Evolutionary conservation across 2,888 invertebrate species (phyloP), one percentile per base, ranked within the genome.

Genomic region (Oeneis ivallda): DNA sequence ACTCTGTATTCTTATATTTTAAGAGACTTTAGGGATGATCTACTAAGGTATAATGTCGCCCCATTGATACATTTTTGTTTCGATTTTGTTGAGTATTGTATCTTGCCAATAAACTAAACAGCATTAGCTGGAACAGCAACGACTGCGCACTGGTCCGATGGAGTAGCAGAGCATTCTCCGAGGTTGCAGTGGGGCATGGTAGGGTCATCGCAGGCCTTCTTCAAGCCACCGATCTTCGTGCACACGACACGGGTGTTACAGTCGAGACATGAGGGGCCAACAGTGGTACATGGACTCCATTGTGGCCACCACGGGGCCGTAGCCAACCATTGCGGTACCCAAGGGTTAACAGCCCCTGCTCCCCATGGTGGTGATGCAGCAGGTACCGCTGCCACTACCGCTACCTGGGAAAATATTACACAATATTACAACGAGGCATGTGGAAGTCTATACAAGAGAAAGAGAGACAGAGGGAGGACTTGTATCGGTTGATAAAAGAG

Each of bases 141-240:
- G 1, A 74, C 69, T 0, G 81, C 83, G 64, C 92, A 92, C 63
- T 81, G 87, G 0, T 72, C 82, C 1, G 87, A 68, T 0, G 92
- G 89, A 0, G 90, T 89, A 8, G 89, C 90, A 0, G 92, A 90
- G 76, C 92, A 92, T 65, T 81, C 80, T n/a, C 92, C 92, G 10
- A 86, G 79, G 76, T 89, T 90, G 79, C 92, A 92, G 75, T 86
- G 81, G 0, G 92, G 92, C 17, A 85, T 71, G 1, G 84, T 79
- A 0, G 91, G 90, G 73, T 91, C 92, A 2, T 77, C 72, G 74
- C 92, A 92, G 9, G 84, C 71, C 11, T 78, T 80, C 62, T 84
- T 78, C 0, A 91, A 70, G 3, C 84, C 87, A 4, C 92, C 90
- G 26, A 89, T 68, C 70, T 88, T 88, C 0, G 89, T 90, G 78